These are phyloP conservation scores for Cyrtorhinus lividipennis DNA, from an alignment of 1,140 invertebrate genomes.

Conservation along the genomic window DNA sequence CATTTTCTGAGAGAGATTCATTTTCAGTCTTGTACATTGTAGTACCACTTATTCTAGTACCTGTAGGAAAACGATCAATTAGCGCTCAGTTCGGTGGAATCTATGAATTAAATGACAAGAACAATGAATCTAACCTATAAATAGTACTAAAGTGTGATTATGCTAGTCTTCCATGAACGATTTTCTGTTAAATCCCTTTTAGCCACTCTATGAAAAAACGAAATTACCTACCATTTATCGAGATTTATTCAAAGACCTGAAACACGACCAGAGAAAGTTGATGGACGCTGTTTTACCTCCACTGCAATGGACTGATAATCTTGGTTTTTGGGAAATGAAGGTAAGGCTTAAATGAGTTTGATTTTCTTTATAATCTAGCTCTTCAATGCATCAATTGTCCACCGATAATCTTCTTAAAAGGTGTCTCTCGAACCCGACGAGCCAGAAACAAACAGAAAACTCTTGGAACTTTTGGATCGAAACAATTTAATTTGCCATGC, in stretches of 20 bases:
- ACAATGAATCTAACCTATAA: no score
- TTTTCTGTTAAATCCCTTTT: no score
- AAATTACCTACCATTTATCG: not conserved
- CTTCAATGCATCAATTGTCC: not conserved
- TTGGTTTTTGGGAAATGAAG: not conserved
- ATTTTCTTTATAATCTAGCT: not conserved
- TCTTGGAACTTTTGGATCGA: not conserved
- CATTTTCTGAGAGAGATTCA: no score
- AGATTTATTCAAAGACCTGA: not conserved
- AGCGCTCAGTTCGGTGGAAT: no score
- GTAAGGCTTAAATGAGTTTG: not conserved
- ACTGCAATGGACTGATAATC: not conserved
- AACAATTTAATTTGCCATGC: not conserved
- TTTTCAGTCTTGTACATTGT: no score
- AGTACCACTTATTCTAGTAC: no score
- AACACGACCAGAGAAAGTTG: not conserved
- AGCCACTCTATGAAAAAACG: not conserved
- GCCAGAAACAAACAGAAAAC: not conserved
- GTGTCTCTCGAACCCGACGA: not conserved
- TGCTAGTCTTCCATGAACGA: no score
- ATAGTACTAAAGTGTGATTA: no score
- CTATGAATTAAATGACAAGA: no score
- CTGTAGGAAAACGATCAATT: no score
- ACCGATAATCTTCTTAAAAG: not conserved
- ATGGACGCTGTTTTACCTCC: not conserved